Evolutionary conservation across 2,888 invertebrate species (phyloP).

Genomic region (Orthonevra nobilis): DNA sequence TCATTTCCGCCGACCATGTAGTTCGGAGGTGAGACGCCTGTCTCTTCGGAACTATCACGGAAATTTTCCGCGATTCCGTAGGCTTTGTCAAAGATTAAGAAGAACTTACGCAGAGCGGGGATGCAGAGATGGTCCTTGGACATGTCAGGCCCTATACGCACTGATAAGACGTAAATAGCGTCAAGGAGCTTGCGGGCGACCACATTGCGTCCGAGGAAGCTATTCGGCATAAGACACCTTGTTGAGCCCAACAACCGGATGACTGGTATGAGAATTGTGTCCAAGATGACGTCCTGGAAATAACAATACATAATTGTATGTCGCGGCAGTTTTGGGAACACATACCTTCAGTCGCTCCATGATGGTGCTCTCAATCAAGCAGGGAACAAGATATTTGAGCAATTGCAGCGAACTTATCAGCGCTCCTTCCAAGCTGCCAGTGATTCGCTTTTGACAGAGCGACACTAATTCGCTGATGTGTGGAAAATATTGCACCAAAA

Average conservation of each 20-base stretch:
- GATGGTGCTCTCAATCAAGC: constrained; percentile 89
- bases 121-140: constrained; percentile 87
- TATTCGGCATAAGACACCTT: constrained; percentile 90
- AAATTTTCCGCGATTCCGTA: constrained; percentile 77
- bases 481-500: constrained; percentile 93
- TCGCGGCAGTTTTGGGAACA: neutral
- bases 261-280: constrained; percentile 90
- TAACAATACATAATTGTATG: neutral
- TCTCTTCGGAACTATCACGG: constrained; percentile 75
- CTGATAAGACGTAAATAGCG: constrained; percentile 89
- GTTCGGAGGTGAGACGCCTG: constrained; percentile 71
- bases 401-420: constrained; percentile 91
- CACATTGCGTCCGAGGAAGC: constrained; percentile 86
- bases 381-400: constrained; percentile 89
- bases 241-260: constrained; percentile 90
- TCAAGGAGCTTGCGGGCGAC: constrained; percentile 91
- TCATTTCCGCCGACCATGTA: constrained; percentile 61
- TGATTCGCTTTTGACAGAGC: constrained; percentile 89
- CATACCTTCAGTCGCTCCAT: constrained; percentile 92
- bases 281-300: constrained; percentile 90
- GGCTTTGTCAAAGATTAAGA: constrained; percentile 89
- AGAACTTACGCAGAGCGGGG: constrained; percentile 87
- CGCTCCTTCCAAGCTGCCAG: constrained; percentile 92
- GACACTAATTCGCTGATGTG: constrained; percentile 93
- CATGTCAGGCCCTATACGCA: constrained; percentile 89